Conservation (phyloP, 2,888 invertebrate genomes). For the Thecophora atra region DNA sequence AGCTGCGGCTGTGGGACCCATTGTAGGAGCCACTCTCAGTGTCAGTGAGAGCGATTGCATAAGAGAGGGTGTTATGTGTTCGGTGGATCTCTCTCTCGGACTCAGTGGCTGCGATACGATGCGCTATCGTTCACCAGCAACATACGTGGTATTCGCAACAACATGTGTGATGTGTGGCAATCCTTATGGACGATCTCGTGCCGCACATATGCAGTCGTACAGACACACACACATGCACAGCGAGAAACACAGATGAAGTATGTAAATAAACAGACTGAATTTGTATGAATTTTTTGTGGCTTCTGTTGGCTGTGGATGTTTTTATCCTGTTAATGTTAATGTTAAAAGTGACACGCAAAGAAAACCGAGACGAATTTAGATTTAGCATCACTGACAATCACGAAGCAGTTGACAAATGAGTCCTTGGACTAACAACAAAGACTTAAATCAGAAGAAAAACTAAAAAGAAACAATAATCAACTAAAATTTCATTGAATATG, state of each 20-base stretch:
- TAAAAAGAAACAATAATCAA: no score
- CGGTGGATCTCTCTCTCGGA: background rate
- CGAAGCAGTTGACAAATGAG: background rate
- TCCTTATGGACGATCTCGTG: conserved; percentile 65
- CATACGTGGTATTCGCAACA: conserved; percentile 64
- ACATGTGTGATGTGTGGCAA: conserved; percentile 67
- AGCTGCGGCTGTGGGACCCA: conserved; percentile 2
- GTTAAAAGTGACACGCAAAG: background rate
- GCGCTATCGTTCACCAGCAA: conserved; percentile 64
- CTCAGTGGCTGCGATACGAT: conserved; percentile 23
- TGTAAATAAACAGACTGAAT: conserved; percentile 64
- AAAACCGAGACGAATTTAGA: background rate
- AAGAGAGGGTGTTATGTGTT: background rate
- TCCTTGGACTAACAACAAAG: background rate
- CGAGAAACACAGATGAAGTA: conserved; percentile 46
- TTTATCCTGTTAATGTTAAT: conserved; percentile 39
- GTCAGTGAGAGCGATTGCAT: background rate
- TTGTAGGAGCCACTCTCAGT: background rate
- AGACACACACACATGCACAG: conserved; percentile 51
- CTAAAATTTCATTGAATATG: no score
- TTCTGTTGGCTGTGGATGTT: conserved; percentile 40
- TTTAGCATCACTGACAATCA: background rate
- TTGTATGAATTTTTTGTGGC: conserved; percentile 48
- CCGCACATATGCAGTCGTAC: conserved; percentile 65
- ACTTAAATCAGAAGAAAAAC: background rate